A percentile compares a stretch with the other conserved stretches of the same genome.
Conservation (phyloP, 1,140 invertebrate genomes). For the Drosophila paulistorum region DNA sequence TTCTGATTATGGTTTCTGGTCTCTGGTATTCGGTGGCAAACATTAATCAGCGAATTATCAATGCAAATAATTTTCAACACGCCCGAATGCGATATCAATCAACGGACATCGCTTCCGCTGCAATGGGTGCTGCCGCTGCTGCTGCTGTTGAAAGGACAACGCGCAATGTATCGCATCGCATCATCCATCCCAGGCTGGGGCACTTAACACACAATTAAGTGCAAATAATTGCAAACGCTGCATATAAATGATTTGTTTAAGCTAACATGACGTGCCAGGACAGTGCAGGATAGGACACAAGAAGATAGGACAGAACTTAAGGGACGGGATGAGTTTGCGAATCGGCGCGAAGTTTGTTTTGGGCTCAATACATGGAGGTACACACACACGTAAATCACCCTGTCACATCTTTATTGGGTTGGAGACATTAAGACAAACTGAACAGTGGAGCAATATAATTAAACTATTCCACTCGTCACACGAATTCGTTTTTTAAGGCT, state of each 20-base stretch:
- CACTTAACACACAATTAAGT: slow-evolving; percentile 82
- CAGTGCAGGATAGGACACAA: slow-evolving; percentile 13
- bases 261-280: slow-evolving; percentile 62
- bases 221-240: slow-evolving; percentile 80
- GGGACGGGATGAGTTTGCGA: not conserved
- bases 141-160: not conserved
- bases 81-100: slow-evolving; percentile 81
- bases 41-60: slow-evolving; percentile 81
- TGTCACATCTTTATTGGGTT: slow-evolving; percentile 52
- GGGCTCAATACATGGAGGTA: slow-evolving; percentile 9
- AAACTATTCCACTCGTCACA: no score
- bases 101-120: slow-evolving; percentile 75
- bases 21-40: slow-evolving; percentile 61
- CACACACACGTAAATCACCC: slow-evolving; percentile 37
- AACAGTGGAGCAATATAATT: slow-evolving; percentile 1
- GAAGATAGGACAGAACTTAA: not conserved
- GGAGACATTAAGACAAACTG: slow-evolving; percentile 4
- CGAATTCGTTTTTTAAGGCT: no score
- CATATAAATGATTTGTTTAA: slow-evolving; percentile 81
- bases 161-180: slow-evolving; percentile 5
- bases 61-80: slow-evolving; percentile 81
- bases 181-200: slow-evolving; percentile 56
- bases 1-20: slow-evolving; percentile 2
- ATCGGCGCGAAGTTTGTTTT: slow-evolving; percentile 17
- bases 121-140: slow-evolving; percentile 47